A percentile compares a stretch with the other conserved stretches of the same genome.
These are phyloP conservation scores for Timandra comae DNA, from an alignment of 2,888 invertebrate genomes.

Conservation along the genomic window DNA sequence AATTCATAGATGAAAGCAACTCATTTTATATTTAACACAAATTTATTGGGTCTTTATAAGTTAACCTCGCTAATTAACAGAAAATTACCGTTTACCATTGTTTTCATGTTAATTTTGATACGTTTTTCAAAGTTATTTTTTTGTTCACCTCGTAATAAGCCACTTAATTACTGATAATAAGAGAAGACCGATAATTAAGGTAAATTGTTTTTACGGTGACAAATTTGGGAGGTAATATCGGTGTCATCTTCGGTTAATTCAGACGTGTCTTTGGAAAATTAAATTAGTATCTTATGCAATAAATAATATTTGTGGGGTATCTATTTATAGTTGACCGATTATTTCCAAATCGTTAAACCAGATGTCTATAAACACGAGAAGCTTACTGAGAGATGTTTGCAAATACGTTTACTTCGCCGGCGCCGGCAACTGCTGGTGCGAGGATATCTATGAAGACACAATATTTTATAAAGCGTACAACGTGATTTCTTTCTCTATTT, in stretches of 20 bases:
- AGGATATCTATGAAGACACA: slow-evolving; percentile 43
- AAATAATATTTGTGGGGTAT: too few relatives aligned
- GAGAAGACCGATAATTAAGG: too few relatives aligned
- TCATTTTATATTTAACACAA: slow-evolving; percentile 18
- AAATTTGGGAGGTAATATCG: too few relatives aligned
- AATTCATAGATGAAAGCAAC: slow-evolving; percentile 15
- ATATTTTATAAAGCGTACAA: slow-evolving; percentile 41
- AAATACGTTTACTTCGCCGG: slow-evolving; percentile 57
- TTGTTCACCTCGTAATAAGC: background rate
- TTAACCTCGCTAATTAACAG: slow-evolving; percentile 20
- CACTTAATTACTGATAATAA: too few relatives aligned
- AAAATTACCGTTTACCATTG: slow-evolving; percentile 20
- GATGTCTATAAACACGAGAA: slow-evolving; percentile 46
- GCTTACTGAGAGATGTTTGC: slow-evolving; percentile 44
- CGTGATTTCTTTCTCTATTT: slow-evolving; percentile 44
- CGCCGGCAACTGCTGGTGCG: slow-evolving; percentile 55
- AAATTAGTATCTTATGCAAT: too few relatives aligned
- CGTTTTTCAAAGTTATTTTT: background rate
- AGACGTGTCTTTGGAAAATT: too few relatives aligned
- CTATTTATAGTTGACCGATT: too few relatives aligned
- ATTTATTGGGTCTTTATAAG: slow-evolving; percentile 14
- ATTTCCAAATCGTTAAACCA: too few relatives aligned
- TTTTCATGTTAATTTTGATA: background rate
- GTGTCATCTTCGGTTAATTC: too few relatives aligned
- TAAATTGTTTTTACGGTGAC: too few relatives aligned